Conservation (phyloP, 30 jellyfish, hydroid and myxozoan species). For the Pseudorhiza aurosa region DNA sequence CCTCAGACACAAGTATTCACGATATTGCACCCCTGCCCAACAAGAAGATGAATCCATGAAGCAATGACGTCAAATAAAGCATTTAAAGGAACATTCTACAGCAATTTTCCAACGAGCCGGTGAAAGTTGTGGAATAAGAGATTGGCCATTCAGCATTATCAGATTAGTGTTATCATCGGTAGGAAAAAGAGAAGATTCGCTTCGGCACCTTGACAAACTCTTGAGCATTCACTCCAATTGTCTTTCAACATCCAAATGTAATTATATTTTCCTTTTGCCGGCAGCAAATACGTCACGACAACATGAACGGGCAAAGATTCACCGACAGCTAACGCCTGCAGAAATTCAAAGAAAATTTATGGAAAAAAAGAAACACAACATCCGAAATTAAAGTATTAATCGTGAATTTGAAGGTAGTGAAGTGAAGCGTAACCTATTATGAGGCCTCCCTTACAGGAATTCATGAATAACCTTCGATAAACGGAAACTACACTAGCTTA, state of each 20-base stretch:
- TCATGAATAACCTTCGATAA: too few species aligned
- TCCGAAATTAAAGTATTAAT: neutral
- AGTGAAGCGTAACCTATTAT: neutral
- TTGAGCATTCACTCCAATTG: slow-evolving; percentile 81
- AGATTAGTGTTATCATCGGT: neutral
- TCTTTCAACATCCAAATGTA: slow-evolving; percentile 82
- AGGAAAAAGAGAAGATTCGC: neutral
- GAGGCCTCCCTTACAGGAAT: too few species aligned
- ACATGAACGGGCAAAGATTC: slow-evolving; percentile 60
- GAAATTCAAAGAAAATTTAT: neutral
- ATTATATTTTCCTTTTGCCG: slow-evolving; percentile 70
- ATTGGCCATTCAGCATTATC: neutral
- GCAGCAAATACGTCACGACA: slow-evolving; percentile 71
- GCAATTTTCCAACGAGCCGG: too few species aligned
- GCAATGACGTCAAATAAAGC: too few species aligned
- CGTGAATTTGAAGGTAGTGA: neutral
- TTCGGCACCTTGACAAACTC: slow-evolving; percentile 91
- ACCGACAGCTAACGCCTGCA: slow-evolving; percentile 84
- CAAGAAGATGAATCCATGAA: too few species aligned
- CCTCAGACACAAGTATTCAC: slow-evolving; percentile 79
- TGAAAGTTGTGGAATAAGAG: too few species aligned
- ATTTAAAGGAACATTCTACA: too few species aligned
- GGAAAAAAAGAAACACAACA: too few species aligned
- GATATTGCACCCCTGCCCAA: slow-evolving; percentile 83
- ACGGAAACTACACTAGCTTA: too few species aligned